Evolutionary conservation across 2,797 vertebrate genomes (phyloP), one percentile per base, ranked within the genome.

Genomic region (Hephaestus fuliginosus): DNA sequence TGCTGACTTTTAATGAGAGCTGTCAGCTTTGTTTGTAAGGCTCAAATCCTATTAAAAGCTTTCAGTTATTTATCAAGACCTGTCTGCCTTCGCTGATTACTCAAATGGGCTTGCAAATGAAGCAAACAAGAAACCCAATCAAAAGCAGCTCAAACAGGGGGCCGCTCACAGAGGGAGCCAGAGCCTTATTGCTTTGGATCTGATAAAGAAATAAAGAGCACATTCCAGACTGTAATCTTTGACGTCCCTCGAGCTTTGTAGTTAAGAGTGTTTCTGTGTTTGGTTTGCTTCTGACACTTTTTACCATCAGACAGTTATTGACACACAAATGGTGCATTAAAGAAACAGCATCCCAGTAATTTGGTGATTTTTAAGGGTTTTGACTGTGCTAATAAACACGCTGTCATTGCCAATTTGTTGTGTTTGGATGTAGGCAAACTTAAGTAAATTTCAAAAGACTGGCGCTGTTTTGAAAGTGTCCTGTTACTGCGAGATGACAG

Each of bases 1-100:
- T 89, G 87, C 86, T 72, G 84, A 82, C 86, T 90, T 92, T 91
- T 94, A 93, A 96, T 93, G 92, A 93, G 85, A 92, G 91, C 90
- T 93, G 94, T 93, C 92, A 92, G 93, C 92, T 87, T 95, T 94
- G 93, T 95, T 94, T 95, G 92, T 87, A 80, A 83, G 88, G 84
- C 81, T 91, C 72, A 92, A 94, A 95, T 95, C 95, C 92, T 76
- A 93, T 96, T 95, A 95, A 91, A 93, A 94, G 88, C 91, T 90
- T 88, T 92, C 77, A 80, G 83, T 92, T 91, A 89, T 92, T 94
- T 93, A 92, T 93, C 89, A 93, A 84, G 87, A 91, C 86, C 83
- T 93, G 91, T 92, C 92, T 91, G 79, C 87, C 89, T 85, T 70
- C 57, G 39, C 81, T 93, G 94, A 95, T 94, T 94, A 89, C 89